phyloP scores from a whole-genome alignment of 2,113 vertebrate genomes.

The Chamaea fasciata region DNA sequence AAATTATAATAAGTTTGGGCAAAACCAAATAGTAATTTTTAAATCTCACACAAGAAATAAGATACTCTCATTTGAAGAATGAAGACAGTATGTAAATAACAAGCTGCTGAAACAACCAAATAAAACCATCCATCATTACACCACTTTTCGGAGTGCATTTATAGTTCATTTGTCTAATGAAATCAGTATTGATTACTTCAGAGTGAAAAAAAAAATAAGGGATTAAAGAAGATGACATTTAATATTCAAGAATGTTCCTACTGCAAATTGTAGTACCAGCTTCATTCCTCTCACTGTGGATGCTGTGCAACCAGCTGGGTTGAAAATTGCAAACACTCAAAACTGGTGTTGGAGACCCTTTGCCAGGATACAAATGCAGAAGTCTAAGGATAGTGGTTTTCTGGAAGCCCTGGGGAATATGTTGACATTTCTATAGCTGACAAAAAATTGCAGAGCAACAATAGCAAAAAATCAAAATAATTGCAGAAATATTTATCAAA shows the following conservation, averaged over 20 bases:
- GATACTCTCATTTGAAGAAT: background rate
- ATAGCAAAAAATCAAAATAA: background rate
- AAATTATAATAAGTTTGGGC: background rate
- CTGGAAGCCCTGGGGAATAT: background rate
- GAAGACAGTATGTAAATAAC: background rate
- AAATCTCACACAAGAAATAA: background rate
- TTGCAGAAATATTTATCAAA: background rate
- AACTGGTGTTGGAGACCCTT: background rate
- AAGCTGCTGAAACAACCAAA: background rate
- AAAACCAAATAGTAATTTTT: background rate
- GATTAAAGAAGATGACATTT: background rate
- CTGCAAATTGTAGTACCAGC: background rate
- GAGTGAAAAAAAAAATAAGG: background rate
- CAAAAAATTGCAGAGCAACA: background rate
- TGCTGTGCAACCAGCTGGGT: background rate
- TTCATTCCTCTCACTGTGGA: background rate
- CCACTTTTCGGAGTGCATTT: background rate
- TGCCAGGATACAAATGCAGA: background rate
- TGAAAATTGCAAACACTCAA: slow-evolving; percentile 16
- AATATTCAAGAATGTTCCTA: background rate
- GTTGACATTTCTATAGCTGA: background rate
- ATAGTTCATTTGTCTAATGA: background rate
- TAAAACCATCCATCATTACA: background rate
- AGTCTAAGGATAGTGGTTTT: background rate
- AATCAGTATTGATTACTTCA: background rate